Conservation (phyloP, 2,113 vertebrate species). For the Carollia perspicillata region DNA sequence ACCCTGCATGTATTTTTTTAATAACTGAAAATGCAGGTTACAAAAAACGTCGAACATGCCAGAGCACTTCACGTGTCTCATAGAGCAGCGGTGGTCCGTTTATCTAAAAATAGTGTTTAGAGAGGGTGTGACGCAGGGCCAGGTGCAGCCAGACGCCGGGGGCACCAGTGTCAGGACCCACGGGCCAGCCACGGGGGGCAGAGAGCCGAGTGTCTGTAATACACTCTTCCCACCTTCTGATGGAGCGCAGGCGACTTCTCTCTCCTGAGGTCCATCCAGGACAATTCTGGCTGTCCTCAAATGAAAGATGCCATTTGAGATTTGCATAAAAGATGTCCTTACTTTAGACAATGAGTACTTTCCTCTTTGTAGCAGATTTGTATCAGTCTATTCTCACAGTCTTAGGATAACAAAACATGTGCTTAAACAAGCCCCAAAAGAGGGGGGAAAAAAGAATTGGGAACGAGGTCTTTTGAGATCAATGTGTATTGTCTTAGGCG, state of each 20-base stretch:
- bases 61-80: neutral
- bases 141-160: neutral
- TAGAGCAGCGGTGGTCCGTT: neutral
- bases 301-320: neutral
- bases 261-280: neutral
- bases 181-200: neutral
- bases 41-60: neutral
- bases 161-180: neutral
- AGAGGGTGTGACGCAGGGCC: neutral
- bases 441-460: neutral
- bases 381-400: neutral
- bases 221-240: neutral
- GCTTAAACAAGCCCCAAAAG: neutral
- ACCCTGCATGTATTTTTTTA: neutral
- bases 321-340: neutral
- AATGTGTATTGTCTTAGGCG: neutral
- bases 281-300: neutral
- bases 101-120: neutral
- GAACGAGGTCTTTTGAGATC: slow-evolving; percentile 41
- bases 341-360: neutral
- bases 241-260: neutral
- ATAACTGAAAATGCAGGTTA: neutral
- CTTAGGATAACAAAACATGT: neutral
- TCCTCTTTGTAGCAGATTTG: neutral
- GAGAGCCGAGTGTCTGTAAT: accelerated